These are phyloP conservation scores for Anarrhichthys ocellatus DNA, from an alignment of 2,113 vertebrate species.

Conservation along the genomic window DNA sequence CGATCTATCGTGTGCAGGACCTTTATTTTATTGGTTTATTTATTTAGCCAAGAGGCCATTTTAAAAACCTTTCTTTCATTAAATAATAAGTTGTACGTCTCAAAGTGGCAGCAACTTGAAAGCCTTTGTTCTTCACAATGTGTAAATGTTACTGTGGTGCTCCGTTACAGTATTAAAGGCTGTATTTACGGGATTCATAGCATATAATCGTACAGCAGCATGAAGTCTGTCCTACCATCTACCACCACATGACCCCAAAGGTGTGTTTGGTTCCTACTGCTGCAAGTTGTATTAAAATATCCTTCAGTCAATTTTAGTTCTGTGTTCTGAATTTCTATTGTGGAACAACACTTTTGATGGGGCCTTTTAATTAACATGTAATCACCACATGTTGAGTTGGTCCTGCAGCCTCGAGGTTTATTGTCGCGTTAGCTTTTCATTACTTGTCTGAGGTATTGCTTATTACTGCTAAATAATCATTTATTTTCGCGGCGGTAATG, in stretches of 20 bases:
- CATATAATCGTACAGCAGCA: no score
- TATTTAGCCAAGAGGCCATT: background rate
- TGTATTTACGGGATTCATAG: no score
- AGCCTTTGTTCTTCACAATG: background rate
- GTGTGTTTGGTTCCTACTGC: background rate
- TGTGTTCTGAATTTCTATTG: background rate
- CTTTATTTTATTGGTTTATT: background rate
- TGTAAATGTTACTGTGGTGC: background rate
- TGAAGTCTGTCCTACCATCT: background rate
- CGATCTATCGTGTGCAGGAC: background rate
- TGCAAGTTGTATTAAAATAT: background rate
- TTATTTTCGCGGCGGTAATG: slow-evolving; percentile 35
- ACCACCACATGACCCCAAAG: background rate
- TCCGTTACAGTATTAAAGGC: background rate
- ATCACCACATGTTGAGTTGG: background rate
- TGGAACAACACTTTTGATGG: background rate
- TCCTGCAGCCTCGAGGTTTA: slow-evolving; percentile 10
- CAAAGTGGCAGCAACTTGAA: background rate
- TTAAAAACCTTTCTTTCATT: background rate
- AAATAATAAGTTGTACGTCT: no score
- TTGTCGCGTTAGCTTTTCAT: slow-evolving; percentile 34
- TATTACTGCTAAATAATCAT: slow-evolving; percentile 40
- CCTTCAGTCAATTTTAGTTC: background rate
- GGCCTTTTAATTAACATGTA: slow-evolving; percentile 10
- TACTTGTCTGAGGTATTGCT: slow-evolving; percentile 5